Evolutionary conservation across 2,113 vertebrate genomes (phyloP).

Genomic region (Protobothrops flavoviridis): DNA sequence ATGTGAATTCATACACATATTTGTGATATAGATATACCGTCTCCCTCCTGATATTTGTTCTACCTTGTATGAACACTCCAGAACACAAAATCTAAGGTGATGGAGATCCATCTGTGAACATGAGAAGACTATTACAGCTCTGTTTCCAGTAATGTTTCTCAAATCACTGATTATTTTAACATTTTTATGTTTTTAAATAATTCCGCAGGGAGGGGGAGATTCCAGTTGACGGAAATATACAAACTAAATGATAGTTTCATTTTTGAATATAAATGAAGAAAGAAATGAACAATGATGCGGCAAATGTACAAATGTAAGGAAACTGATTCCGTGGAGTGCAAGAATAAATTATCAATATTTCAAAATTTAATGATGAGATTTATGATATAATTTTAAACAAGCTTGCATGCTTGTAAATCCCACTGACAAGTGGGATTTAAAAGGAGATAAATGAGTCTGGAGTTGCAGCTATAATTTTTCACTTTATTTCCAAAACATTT

Average conservation of each 20-base stretch:
- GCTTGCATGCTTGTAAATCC: conserved; percentile 10
- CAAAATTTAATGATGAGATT: conserved; percentile 12
- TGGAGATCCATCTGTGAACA: not conserved
- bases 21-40: not conserved
- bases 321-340: not conserved
- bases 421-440: conserved; percentile 3
- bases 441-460: conserved; percentile 12
- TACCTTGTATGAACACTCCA: not conserved
- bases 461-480: conserved; percentile 2
- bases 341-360: conserved; percentile 10
- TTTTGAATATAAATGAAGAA: not conserved
- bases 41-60: not conserved
- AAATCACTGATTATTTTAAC: not conserved
- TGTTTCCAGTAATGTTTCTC: not conserved
- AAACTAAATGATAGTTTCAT: not conserved
- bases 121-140: not conserved
- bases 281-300: not conserved
- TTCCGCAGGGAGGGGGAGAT: not conserved
- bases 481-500: not conserved
- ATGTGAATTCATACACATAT: not conserved
- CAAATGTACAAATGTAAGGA: not conserved
- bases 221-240: not conserved
- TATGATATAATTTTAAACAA: conserved; percentile 11
- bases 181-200: not conserved
- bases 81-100: not conserved